Conservation (phyloP, 2,888 invertebrate genomes). For the Aelia acuminata region DNA sequence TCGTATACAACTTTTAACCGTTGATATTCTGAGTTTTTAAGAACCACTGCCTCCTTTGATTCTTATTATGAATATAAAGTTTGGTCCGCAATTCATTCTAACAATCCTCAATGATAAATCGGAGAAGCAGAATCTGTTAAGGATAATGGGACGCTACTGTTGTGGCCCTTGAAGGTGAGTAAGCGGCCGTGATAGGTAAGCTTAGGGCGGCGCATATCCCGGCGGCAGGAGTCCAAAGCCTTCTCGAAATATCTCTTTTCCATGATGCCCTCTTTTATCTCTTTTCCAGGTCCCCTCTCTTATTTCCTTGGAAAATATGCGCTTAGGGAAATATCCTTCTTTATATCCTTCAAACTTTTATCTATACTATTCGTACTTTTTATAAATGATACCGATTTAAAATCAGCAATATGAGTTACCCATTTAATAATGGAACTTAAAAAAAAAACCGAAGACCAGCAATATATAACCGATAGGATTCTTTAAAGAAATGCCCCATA, state of each 20-base stretch:
- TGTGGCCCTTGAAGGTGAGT: slow-evolving; percentile 4
- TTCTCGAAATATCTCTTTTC: slow-evolving; percentile 25
- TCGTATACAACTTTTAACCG: too few species aligned
- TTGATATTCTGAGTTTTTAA: neutral
- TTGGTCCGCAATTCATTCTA: neutral
- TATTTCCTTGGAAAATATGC: neutral
- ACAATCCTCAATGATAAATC: neutral
- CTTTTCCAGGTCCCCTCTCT: neutral
- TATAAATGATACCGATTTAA: too few species aligned
- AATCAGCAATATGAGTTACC: too few species aligned
- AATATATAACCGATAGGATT: too few species aligned
- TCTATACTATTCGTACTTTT: neutral
- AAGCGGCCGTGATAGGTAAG: neutral
- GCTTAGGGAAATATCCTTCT: neutral
- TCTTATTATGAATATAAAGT: neutral
- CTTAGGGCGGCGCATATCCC: slow-evolving; percentile 1
- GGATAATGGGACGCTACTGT: neutral
- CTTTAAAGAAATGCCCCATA: too few species aligned
- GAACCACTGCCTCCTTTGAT: neutral
- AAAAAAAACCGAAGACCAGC: too few species aligned
- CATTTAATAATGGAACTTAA: too few species aligned
- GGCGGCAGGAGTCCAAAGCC: neutral
- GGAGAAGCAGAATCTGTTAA: neutral
- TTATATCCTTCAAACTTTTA: neutral
- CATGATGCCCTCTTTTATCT: slow-evolving; percentile 30